A percentile compares a stretch with the other conserved stretches of the same genome.
phyloP scores from a whole-genome alignment of 1,140 invertebrate genomes.

The Drosophila micromelanica region DNA sequence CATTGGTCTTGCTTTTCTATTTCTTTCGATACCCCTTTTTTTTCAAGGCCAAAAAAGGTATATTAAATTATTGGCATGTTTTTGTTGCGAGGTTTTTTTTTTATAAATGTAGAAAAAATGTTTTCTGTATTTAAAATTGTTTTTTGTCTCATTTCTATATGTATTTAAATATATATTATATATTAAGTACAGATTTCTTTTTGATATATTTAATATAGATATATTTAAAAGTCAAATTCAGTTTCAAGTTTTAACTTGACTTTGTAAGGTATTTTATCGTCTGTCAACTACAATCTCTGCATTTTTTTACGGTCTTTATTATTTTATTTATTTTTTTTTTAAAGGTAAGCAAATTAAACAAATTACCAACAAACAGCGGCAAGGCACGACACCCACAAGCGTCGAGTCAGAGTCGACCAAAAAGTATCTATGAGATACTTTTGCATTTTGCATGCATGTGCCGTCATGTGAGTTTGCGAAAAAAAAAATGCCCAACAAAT shows the following conservation, averaged over 20 bases:
- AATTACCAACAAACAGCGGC: slow-evolving; percentile 60
- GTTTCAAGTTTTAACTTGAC: neutral
- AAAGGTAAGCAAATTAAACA: slow-evolving; percentile 80
- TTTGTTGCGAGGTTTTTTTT: too few species aligned
- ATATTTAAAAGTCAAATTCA: too few species aligned
- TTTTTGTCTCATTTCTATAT: too few species aligned
- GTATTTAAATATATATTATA: too few species aligned
- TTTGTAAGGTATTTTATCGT: slow-evolving; percentile 17
- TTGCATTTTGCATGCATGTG: slow-evolving; percentile 76
- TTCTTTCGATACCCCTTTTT: slow-evolving; percentile 18
- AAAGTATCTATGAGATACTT: slow-evolving; percentile 75
- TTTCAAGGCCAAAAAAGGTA: neutral
- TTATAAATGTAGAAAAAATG: too few species aligned
- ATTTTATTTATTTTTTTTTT: slow-evolving; percentile 29
- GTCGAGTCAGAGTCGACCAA: slow-evolving; percentile 7
- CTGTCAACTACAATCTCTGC: neutral
- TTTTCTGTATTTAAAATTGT: too few species aligned
- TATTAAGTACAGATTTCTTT: too few species aligned
- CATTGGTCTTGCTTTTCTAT: slow-evolving; percentile 30
- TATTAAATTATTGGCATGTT: neutral
- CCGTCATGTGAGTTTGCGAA: slow-evolving; percentile 54
- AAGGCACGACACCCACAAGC: slow-evolving; percentile 7
- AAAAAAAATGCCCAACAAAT: slow-evolving; percentile 17
- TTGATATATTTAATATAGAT: too few species aligned
- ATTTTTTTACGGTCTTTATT: neutral